Base-by-base conservation (phyloP, 1,140 invertebrate species). In the Tetramorium alpestre region DNA sequence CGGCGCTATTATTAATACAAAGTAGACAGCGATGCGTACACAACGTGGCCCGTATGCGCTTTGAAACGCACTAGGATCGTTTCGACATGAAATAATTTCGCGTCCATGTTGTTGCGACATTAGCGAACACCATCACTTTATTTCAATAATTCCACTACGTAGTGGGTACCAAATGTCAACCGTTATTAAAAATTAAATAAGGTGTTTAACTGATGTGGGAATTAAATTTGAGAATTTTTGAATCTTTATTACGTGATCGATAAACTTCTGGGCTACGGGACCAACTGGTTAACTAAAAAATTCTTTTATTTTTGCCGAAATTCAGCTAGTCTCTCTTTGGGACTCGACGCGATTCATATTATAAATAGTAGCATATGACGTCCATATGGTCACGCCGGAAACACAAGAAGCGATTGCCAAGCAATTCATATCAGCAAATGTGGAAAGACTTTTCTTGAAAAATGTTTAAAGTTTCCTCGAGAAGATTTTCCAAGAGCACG, bases 1-100 rank as follows among this genome's bases (percentile, higher is more conserved):
- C n/a, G 41, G 54, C 41, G 38, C 69, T 84, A 84, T 84, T 84
- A 84, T 84, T 84, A 84, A 84, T 84, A 84, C 69, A 84, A 84
- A 84, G 80, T 84, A 84, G 80, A 84, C 80, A 84, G 54, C 80
- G 67, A 82, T 72, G 80, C 80, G 80, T 73, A 28, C 28, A 58
- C 77, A 56, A 80, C 47, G 62, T 16, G 41, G 25, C 47, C n/a
- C 62, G 60, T 67, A 51, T 22, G 28, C 28, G 67, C 80, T 84
- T 84, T 84, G 80, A 75, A 84, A 75, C 41, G 69, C 69, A 41
- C 69, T 13, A 73, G 44, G 28, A 72, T 58, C 67, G 67, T 82
- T 82, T 33, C 51, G 67, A 70, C 51, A 56, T 41, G 80, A 84
- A 84, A 84, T 73, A 73, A 84, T 67, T 67, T 67, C 44, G 69